Evolutionary conservation across 2,113 vertebrate genomes (phyloP).

Genomic region (Ictalurus punctatus): DNA sequence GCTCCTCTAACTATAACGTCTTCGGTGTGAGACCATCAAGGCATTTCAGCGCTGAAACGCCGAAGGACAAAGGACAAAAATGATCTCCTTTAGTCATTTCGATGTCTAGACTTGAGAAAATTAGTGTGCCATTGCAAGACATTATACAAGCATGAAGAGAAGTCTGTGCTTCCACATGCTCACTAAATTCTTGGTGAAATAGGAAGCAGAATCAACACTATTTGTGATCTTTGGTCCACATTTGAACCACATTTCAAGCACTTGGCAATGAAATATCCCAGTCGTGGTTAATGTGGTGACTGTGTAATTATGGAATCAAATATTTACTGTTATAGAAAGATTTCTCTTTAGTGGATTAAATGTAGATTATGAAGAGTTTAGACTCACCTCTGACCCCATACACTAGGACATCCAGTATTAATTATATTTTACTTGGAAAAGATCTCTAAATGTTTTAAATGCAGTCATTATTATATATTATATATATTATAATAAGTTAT

Average conservation of each 20-base stretch:
- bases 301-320: background rate
- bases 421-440: background rate
- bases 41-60: background rate
- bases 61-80: too few species aligned
- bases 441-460: background rate
- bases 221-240: background rate
- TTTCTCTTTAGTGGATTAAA: background rate
- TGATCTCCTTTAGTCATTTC: background rate
- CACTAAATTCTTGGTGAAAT: background rate
- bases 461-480: background rate
- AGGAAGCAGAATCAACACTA: background rate
- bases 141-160: background rate
- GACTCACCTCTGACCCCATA: background rate
- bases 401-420: background rate
- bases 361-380: background rate
- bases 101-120: background rate
- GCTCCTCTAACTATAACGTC: too few species aligned
- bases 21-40: background rate
- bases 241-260: background rate
- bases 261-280: background rate
- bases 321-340: background rate
- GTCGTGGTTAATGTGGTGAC: background rate
- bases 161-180: background rate
- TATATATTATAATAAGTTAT: too few species aligned
- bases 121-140: background rate